Percentiles rank a stretch among this genome's conserved stretches.
phyloP scores from a whole-genome alignment of 2,113 vertebrate species.

The Helogale parvula region DNA sequence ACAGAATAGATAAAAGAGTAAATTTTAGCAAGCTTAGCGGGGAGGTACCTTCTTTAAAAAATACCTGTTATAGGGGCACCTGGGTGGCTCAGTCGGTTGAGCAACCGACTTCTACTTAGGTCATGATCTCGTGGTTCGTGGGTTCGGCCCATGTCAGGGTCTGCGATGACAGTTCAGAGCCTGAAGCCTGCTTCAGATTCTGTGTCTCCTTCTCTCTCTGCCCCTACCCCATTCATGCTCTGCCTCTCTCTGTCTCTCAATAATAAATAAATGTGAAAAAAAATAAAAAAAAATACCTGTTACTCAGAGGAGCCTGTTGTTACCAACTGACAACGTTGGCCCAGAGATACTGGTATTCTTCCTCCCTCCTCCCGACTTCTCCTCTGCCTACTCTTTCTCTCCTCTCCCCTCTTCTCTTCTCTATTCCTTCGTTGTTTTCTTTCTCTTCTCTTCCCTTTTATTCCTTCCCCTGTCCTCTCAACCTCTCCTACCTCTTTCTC shows the following conservation, averaged over 20 bases:
- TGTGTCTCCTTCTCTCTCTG: too few species aligned
- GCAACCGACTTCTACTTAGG: too few species aligned
- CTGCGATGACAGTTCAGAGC: too few species aligned
- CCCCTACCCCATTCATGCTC: too few species aligned
- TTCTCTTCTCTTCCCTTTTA: not conserved
- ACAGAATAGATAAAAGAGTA: not conserved
- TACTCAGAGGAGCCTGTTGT: not conserved
- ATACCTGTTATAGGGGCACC: not conserved
- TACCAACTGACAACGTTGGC: not conserved
- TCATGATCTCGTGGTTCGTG: too few species aligned
- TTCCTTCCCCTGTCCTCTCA: accelerated
- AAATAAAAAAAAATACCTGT: too few species aligned
- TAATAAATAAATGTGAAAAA: too few species aligned
- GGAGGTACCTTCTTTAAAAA: not conserved
- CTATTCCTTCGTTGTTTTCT: not conserved
- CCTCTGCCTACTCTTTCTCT: not conserved
- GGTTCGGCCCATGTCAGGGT: too few species aligned
- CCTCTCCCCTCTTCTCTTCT: accelerated
- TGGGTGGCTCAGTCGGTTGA: too few species aligned
- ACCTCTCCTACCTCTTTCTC: not conserved
- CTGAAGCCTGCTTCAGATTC: too few species aligned
- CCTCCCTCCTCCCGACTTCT: accelerated
- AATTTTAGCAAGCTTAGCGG: not conserved
- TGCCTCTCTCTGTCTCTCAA: too few species aligned
- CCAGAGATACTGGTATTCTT: accelerated